Evolutionary conservation across 2,888 invertebrate species (phyloP), one percentile per base, ranked within the genome.

Genomic region (Apamea anceps): DNA sequence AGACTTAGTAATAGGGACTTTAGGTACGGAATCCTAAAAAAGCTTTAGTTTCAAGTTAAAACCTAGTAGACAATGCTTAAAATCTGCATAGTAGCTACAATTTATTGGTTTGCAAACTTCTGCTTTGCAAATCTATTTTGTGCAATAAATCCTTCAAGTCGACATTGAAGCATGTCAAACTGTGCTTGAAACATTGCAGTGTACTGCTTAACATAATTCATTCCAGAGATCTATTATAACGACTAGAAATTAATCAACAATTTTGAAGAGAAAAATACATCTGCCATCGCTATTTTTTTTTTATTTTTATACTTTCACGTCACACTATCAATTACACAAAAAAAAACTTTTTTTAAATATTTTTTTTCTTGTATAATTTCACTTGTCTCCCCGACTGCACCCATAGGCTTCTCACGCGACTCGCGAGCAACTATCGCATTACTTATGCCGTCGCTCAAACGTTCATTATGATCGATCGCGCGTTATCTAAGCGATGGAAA

Each of bases 391-490:
- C 8, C 54, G 75, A 82, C 37, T 87, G 80, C 60, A 79, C 82
- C 28, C 10, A 74, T 74, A 70, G 28, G 65, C 66, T 79, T 87
- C 72, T 81, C 85, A 88, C 85, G 87, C 81, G 81, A 85, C 77
- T 81, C 72, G 65, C 79, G 74, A 80, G 54, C 84, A n/a, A 68
- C 84, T 84, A 79, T 82, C 75, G 81, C 78, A 77, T 84, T 84
- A 87, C 81, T 80, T 81, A 81, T 75, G 71, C 78, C 72, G 82
- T 82, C 84, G 81, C 86, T 82, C 84, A 80, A 71, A 85, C 85
- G 86, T 89, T 88, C 80, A 88, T 87, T 85, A 83, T 87, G 87
- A 88, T 88, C 87, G 87, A 88, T 88, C 54, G 63, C 25, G 7
- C 54, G 81, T 82, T 87, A 88, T 86, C 85, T 88, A 87, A 90